Base-by-base conservation (phyloP, 2,113 vertebrate genomes). In the Corythornis cristatus region DNA sequence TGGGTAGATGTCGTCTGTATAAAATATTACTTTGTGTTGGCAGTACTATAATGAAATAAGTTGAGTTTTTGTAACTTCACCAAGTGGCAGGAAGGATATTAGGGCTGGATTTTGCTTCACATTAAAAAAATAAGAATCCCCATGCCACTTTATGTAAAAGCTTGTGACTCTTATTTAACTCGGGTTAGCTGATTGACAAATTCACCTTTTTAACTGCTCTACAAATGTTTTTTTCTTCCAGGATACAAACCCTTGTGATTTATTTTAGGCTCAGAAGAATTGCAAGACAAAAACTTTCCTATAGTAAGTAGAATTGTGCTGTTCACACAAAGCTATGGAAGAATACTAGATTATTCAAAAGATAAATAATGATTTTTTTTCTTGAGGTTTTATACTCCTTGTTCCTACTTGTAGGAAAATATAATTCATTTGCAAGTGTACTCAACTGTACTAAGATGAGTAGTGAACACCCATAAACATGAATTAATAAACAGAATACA, bases 21-120 rank as follows among this genome's bases (percentile, higher is more conserved):
- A 93, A 96, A 95, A 88, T 85, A 95, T 77, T 70, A 46, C 87
- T 94, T 93, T 91, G 58, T 88, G 75, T 85, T 95, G 94, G 93
- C 93, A 93, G 93, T 71, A 25, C 23, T 31, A 2, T 9, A 64
- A 64, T 11, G 33, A 73, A 89, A 85, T 79, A 81, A 1, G 0
- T 43, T 70, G 71, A 6, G 8, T 37, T 5, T 82, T 86, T 67
- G 72, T 82, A 84, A 75, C 64, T 61, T 46, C 78, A 48, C 31
- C 66, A 6, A 82, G 64, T 51, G 85, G 66, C 84, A 92, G 93
- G 82, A 88, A 95, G 89, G 75, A 91, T 91, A 87, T 91, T 67
- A 89, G 64, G 84, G 64, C 67, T 92, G 71, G 82, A 92, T 90
- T 86, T 71, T 86, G 33, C 54, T 77, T 66, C 60, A 89, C 51